Percentiles rank a stretch among this genome's conserved stretches.
Conservation (phyloP, 2,797 vertebrate species). For the Coluber constrictor region DNA sequence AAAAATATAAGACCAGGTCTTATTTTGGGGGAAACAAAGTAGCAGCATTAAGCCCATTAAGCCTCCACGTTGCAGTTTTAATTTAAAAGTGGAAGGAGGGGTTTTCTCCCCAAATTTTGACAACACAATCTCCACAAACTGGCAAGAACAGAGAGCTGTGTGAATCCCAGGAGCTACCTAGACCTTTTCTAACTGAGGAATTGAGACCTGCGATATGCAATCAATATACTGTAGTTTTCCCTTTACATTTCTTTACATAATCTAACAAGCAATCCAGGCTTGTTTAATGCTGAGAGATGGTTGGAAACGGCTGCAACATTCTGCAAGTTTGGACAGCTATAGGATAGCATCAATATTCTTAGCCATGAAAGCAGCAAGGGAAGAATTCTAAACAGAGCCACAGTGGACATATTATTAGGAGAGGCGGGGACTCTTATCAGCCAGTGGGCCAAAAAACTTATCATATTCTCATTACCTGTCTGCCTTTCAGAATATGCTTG, state of each 20-base stretch:
- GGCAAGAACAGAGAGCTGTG: background rate
- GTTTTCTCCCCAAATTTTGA: background rate
- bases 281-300: background rate
- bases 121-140: background rate
- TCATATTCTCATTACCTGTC: conserved; percentile 77
- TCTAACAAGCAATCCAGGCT: background rate
- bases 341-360: background rate
- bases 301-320: background rate
- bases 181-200: background rate
- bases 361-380: background rate
- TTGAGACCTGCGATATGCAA: background rate
- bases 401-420: accelerated
- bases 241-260: background rate
- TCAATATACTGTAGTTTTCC: background rate
- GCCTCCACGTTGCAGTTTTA: background rate
- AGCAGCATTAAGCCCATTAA: background rate
- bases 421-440: background rate
- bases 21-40: too few species aligned
- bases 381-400: background rate
- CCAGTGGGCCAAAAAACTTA: accelerated
- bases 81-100: background rate
- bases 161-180: background rate
- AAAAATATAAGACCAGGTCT: too few species aligned
- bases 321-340: background rate
- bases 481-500: conserved; percentile 82